Percentiles rank a stretch among this genome's conserved stretches.
phyloP scores from a whole-genome alignment of 2,113 vertebrate species.

The Phasianus colchicus region DNA sequence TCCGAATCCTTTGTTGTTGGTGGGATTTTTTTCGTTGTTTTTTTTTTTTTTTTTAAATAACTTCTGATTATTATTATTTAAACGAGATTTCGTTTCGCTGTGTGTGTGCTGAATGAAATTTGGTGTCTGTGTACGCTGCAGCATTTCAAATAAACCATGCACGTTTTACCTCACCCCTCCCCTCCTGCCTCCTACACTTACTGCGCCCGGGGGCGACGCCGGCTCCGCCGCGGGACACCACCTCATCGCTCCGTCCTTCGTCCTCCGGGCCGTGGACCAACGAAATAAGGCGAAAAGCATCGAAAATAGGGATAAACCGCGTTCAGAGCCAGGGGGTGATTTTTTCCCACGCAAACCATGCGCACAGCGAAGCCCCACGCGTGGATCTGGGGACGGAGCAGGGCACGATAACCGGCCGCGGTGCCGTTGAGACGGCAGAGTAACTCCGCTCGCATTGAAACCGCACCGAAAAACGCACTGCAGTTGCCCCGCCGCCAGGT shows the following conservation, averaged over 20 bases:
- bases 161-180: slow-evolving; percentile 86
- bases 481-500: background rate
- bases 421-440: background rate
- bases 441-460: background rate
- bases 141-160: slow-evolving; percentile 93
- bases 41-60: background rate
- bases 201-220: background rate
- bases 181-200: slow-evolving; percentile 54
- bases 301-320: background rate
- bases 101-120: slow-evolving; percentile 81
- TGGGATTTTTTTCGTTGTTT: background rate
- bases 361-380: background rate
- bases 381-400: background rate
- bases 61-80: background rate
- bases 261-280: background rate
- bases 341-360: background rate
- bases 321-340: background rate
- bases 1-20: background rate
- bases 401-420: background rate
- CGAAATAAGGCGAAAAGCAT: background rate
- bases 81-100: slow-evolving; percentile 79
- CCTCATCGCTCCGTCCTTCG: background rate
- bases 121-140: slow-evolving; percentile 91
- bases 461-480: background rate
- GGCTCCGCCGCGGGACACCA: background rate